Base-by-base conservation (phyloP, 2,113 vertebrate species). In the Cygnus atratus region DNA sequence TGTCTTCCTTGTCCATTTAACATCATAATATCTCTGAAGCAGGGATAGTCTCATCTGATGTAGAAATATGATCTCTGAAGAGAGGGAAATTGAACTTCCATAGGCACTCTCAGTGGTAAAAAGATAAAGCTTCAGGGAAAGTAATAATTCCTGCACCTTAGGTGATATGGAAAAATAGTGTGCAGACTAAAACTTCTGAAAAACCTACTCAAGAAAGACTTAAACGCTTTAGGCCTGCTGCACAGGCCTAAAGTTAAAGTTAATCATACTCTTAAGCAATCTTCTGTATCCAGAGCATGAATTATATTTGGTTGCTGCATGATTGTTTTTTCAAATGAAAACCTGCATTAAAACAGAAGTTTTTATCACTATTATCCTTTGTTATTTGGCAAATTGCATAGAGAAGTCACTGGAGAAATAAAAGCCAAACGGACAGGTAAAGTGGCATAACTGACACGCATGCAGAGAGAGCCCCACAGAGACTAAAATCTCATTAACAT, bases 371-470 rank as follows among this genome's bases (percentile, higher is more conserved):
- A 6, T 52, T 90, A 18, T 58, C 26, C 3, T 4, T 80, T 70
- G 19, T 75, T 79, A 22, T 63, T 88, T 92, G 31, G 59, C 55
- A 71, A 88, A 89, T 66, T 87, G 62, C 66, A 58, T 14, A 10
- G 44, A 66, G 39, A 73, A 91, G 39, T 73, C 92, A 6, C 62
- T 73, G 66, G 93, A 96, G 93, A 92, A 93, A 92, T 76, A 70
- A 82, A 96, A 96, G 85, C 29, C 87, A 87, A 87, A 92, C 92
- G 95, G 92, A 88, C 92, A 96, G 88, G 89, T 92, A 79, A 95
- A 86, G 83, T 67, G 83, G 24, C 50, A 37, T 81, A 88, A 93
- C 13, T 91, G 77, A 95, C 91, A 91, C 85, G 85, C 84, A 85
- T 11, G 1, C 1, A 52, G 78, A 87, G 76, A 86, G 76, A 86